A percentile compares a stretch with the other conserved stretches of the same genome.
Conservation (phyloP, 2,888 invertebrate species). For the Glaucopsyche alexis region DNA sequence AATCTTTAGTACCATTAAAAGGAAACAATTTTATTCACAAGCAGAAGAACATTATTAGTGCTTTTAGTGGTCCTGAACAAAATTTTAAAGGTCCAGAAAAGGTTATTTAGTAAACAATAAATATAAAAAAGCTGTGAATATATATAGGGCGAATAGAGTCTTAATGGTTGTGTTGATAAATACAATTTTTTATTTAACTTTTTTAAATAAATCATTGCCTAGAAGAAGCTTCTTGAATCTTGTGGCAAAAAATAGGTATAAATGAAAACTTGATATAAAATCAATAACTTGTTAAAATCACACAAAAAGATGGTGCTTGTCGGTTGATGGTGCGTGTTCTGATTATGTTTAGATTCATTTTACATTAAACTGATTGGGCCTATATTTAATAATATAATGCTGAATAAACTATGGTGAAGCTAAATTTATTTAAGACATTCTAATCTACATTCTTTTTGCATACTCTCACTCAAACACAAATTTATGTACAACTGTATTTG, state of each 20-base stretch:
- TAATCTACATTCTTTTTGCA: background rate
- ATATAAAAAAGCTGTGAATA: no score
- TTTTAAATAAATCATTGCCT: background rate
- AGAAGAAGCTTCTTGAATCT: background rate
- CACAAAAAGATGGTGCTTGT: no score
- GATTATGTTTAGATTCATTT: background rate
- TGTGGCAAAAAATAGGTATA: background rate
- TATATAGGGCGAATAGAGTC: no score
- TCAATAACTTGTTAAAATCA: no score
- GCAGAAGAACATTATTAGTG: background rate
- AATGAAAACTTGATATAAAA: background rate
- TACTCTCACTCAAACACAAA: background rate
- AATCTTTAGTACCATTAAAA: background rate
- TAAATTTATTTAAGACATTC: background rate
- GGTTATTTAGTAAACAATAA: no score
- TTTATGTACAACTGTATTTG: constrained; percentile 8
- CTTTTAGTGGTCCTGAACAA: no score
- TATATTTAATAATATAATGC: background rate
- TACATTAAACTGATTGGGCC: background rate
- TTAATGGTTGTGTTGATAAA: no score
- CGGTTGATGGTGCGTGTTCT: no score
- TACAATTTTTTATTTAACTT: no score
- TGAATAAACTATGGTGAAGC: background rate
- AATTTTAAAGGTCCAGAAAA: no score
- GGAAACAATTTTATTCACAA: background rate